phyloP scores from a whole-genome alignment of 2,888 invertebrate genomes.

The Leptarthrus brevirostris region DNA sequence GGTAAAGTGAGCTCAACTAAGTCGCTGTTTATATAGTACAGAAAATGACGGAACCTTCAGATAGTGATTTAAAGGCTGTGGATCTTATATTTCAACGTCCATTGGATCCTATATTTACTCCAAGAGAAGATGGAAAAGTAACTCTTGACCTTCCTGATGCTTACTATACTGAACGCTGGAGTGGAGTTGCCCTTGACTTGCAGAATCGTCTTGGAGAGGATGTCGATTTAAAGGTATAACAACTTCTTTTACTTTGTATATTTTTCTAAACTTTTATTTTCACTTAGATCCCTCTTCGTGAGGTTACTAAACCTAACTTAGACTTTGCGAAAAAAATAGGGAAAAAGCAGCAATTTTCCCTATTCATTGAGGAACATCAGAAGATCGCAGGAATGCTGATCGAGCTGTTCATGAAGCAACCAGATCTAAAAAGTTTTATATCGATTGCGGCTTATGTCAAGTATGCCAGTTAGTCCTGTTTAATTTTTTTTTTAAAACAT shows the following conservation, averaged over 20 bases:
- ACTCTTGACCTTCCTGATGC: slow-evolving; percentile 63
- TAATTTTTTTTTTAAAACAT: not conserved
- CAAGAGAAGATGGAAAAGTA: slow-evolving; percentile 62
- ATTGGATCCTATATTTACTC: slow-evolving; percentile 64
- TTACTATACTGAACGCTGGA: slow-evolving; percentile 61
- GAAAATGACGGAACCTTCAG: too few species aligned
- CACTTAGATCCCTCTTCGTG: slow-evolving; percentile 61
- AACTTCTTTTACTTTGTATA: not conserved
- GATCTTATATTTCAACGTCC: slow-evolving; percentile 64
- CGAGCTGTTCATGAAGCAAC: slow-evolving; percentile 74
- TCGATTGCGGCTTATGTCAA: slow-evolving; percentile 75
- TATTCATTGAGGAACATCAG: slow-evolving; percentile 79
- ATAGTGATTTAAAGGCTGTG: slow-evolving; percentile 60
- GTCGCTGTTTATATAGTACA: not conserved
- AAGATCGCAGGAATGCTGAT: slow-evolving; percentile 78
- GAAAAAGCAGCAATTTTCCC: slow-evolving; percentile 71
- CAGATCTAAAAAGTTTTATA: slow-evolving; percentile 73
- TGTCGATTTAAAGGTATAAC: slow-evolving; percentile 58
- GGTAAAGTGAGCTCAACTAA: not conserved
- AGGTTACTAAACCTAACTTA: slow-evolving; percentile 61
- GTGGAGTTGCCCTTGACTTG: slow-evolving; percentile 59
- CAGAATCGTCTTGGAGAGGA: slow-evolving; percentile 61
- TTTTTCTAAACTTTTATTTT: not conserved
- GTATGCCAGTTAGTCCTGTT: slow-evolving; percentile 51
- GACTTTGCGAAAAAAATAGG: slow-evolving; percentile 59